These are phyloP conservation scores for Polia nebulosa DNA, from an alignment of 2,888 invertebrate species.

Conservation along the genomic window DNA sequence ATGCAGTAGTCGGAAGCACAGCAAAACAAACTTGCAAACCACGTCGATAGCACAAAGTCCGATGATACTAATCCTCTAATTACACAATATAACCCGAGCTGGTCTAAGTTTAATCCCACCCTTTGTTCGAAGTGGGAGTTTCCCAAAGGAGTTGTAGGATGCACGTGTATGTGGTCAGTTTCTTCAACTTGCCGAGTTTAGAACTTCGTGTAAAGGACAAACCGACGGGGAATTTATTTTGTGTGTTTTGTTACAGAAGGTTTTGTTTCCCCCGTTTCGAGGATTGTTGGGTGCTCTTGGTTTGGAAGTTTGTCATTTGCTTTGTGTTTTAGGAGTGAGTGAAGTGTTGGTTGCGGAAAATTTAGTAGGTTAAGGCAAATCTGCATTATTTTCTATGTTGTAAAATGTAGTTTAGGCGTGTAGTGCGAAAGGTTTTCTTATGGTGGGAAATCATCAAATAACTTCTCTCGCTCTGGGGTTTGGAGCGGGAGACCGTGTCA, in stretches of 20 bases:
- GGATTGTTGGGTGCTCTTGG: conserved; percentile 26
- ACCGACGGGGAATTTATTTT: conserved; percentile 60
- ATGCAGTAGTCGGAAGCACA: neutral
- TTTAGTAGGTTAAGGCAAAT: neutral
- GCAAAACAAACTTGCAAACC: conserved; percentile 18
- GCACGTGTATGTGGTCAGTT: conserved; percentile 70
- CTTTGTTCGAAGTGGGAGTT: conserved; percentile 69
- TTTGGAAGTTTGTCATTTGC: conserved; percentile 31
- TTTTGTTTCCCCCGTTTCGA: conserved; percentile 42
- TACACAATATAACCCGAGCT: conserved; percentile 69
- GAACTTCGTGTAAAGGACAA: conserved; percentile 63
- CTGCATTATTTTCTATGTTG: too few relatives aligned
- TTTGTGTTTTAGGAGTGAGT: conserved; percentile 6
- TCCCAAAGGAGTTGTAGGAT: conserved; percentile 65
- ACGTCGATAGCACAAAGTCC: conserved; percentile 48
- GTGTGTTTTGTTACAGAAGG: conserved; percentile 55
- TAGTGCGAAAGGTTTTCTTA: neutral
- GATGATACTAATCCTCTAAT: conserved; percentile 67
- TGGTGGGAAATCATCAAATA: too few relatives aligned
- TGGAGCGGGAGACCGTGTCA: too few relatives aligned
- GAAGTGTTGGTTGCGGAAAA: too few relatives aligned
- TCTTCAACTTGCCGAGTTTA: conserved; percentile 60
- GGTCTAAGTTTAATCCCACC: conserved; percentile 65
- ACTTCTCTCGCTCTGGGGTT: too few relatives aligned
- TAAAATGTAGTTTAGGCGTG: neutral